A percentile compares a stretch with the other conserved stretches of the same genome.
phyloP scores from a whole-genome alignment of 2,888 invertebrate species.

The Liopterus haemorrhoidalis region DNA sequence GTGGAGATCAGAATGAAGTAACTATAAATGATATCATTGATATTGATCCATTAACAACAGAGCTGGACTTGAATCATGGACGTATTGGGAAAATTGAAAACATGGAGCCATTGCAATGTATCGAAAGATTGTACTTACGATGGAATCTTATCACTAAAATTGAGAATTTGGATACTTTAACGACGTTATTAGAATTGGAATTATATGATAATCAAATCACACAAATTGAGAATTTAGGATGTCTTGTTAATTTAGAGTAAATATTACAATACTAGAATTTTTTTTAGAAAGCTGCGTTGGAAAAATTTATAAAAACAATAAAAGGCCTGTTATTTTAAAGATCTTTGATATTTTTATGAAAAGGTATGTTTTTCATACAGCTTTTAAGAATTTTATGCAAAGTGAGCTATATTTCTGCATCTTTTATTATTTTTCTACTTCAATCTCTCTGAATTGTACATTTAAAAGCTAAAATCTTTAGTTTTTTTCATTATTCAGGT shows the following conservation, averaged over 20 bases:
- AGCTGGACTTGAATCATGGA: constrained; percentile 86
- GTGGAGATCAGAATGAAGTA: constrained; percentile 33
- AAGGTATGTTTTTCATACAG: too few species aligned
- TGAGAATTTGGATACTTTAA: constrained; percentile 74
- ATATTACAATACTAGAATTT: constrained; percentile 49
- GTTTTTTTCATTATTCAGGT: too few species aligned
- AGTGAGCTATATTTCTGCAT: too few species aligned
- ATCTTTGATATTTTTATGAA: too few species aligned
- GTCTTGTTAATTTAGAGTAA: constrained; percentile 83
- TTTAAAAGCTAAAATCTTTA: too few species aligned
- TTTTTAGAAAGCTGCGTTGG: too few species aligned
- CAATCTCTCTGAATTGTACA: too few species aligned
- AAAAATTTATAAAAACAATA: too few species aligned
- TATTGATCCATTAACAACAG: constrained; percentile 60
- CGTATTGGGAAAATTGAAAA: constrained; percentile 79
- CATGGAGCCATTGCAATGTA: constrained; percentile 66
- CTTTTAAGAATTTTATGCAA: too few species aligned
- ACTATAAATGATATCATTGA: constrained; percentile 57
- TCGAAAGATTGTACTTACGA: constrained; percentile 77
- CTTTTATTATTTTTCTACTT: too few species aligned
- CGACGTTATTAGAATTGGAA: constrained; percentile 79
- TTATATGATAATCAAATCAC: constrained; percentile 96
- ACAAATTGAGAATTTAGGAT: constrained; percentile 82
- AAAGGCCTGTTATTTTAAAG: too few species aligned
- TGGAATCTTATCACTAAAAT: constrained; percentile 96